These are phyloP conservation scores for Achlya flavicornis DNA, from an alignment of 2,888 invertebrate genomes.

Conservation along the genomic window DNA sequence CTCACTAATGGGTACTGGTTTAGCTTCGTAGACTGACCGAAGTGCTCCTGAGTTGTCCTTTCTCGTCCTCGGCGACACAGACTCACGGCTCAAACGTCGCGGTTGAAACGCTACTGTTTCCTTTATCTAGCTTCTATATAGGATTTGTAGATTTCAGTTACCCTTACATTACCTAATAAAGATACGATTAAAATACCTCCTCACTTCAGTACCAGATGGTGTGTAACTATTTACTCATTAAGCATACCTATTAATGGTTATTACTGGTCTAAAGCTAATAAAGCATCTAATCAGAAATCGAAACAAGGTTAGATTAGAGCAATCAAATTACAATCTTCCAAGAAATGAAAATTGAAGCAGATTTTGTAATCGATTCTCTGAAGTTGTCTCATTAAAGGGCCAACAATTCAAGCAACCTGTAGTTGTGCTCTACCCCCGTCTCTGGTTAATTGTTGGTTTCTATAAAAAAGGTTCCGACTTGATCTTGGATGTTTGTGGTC, in stretches of 20 bases:
- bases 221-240: no score
- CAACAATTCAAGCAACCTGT: conserved; percentile 42
- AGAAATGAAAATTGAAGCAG: conserved; percentile 11
- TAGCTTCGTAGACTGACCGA: conserved; percentile 52
- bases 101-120: not conserved
- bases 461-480: conserved; percentile 37
- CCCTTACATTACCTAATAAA: no score
- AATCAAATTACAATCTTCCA: not conserved
- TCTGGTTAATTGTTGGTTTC: conserved; percentile 51
- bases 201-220: no score
- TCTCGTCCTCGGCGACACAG: conserved; percentile 35
- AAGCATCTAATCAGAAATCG: not conserved
- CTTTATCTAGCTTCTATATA: no score
- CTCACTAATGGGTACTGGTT: conserved; percentile 80
- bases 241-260: no score
- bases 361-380: conserved; percentile 13
- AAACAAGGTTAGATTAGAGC: no score
- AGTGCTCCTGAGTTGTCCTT: conserved; percentile 42
- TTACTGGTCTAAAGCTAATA: no score
- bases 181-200: no score
- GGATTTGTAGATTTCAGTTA: no score
- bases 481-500: conserved; percentile 15
- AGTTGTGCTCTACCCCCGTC: conserved; percentile 47
- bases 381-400: conserved; percentile 33
- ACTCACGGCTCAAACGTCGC: not conserved